Evolutionary conservation across 2,888 invertebrate genomes (phyloP).

Genomic region (Caenorhabditis sinica): DNA sequence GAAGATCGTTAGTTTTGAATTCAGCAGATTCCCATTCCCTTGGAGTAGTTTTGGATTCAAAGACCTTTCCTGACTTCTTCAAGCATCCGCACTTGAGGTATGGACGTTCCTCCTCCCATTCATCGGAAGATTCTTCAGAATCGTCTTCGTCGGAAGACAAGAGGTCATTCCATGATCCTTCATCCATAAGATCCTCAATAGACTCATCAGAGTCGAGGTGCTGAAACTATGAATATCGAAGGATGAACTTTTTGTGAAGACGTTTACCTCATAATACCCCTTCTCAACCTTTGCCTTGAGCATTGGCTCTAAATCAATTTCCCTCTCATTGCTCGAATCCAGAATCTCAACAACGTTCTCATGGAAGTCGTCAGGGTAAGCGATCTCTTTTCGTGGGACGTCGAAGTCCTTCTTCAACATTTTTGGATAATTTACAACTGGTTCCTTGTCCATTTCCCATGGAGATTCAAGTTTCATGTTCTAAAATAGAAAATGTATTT

Average conservation of each 20-base stretch:
- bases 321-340: constrained; percentile 56
- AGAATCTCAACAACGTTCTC: constrained; percentile 56
- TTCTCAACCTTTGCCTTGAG: constrained; percentile 29
- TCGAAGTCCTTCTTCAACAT: constrained; percentile 54
- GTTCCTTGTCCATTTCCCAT: constrained; percentile 30
- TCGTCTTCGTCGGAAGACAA: no score
- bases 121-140: constrained; percentile 6
- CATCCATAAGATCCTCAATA: constrained; percentile 27
- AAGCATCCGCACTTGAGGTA: constrained; percentile 65
- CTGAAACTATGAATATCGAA: background rate
- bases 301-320: constrained; percentile 57
- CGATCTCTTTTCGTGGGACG: constrained; percentile 38
- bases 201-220: constrained; percentile 1
- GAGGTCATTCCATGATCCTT: constrained; percentile 27
- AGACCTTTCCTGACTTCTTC: constrained; percentile 70
- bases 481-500: background rate
- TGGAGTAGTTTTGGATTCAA: constrained; percentile 67
- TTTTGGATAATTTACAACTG: constrained; percentile 35
- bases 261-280: constrained; percentile 50
- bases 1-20: constrained; percentile 79
- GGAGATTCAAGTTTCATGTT: constrained; percentile 44
- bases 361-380: constrained; percentile 42
- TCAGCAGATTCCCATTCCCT: constrained; percentile 79
- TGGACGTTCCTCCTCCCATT: constrained; percentile 66
- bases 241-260: background rate